These are phyloP conservation scores for Polyploca ridens DNA, from an alignment of 2,888 invertebrate species.

Conservation along the genomic window DNA sequence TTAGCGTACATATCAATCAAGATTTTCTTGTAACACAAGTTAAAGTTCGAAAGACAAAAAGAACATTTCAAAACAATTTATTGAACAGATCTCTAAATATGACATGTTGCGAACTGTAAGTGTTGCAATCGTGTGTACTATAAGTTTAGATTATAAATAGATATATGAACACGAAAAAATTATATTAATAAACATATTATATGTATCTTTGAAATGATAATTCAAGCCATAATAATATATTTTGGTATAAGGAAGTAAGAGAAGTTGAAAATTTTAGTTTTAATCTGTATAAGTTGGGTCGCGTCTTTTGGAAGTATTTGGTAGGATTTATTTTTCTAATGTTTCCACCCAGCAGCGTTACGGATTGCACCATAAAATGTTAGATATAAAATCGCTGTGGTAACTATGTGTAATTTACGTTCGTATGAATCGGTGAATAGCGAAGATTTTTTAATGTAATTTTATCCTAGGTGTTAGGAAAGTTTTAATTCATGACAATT, in stretches of 20 bases:
- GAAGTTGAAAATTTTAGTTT: slow-evolving; percentile 63
- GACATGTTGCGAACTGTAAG: slow-evolving; percentile 77
- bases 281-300: slow-evolving; percentile 57
- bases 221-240: slow-evolving; percentile 84
- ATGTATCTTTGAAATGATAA: slow-evolving; percentile 79
- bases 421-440: slow-evolving; percentile 28
- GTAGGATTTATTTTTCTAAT: slow-evolving; percentile 24
- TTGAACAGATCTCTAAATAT: slow-evolving; percentile 73
- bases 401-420: slow-evolving; percentile 44
- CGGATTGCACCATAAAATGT: slow-evolving; percentile 31
- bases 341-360: slow-evolving; percentile 54
- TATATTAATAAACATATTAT: slow-evolving; percentile 74
- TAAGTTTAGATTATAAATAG: slow-evolving; percentile 75
- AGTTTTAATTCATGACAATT: slow-evolving; percentile 8
- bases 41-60: slow-evolving; percentile 43
- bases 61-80: slow-evolving; percentile 60
- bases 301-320: slow-evolving; percentile 40
- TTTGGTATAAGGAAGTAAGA: slow-evolving; percentile 80
- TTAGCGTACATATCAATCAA: slow-evolving; percentile 43
- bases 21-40: slow-evolving; percentile 20
- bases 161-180: slow-evolving; percentile 65
- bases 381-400: slow-evolving; percentile 49
- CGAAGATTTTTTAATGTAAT: slow-evolving; percentile 32
- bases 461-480: neutral
- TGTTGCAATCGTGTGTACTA: slow-evolving; percentile 76